Evolutionary conservation across 1,140 invertebrate species (phyloP).

Genomic region (Sycophila sp.): DNA sequence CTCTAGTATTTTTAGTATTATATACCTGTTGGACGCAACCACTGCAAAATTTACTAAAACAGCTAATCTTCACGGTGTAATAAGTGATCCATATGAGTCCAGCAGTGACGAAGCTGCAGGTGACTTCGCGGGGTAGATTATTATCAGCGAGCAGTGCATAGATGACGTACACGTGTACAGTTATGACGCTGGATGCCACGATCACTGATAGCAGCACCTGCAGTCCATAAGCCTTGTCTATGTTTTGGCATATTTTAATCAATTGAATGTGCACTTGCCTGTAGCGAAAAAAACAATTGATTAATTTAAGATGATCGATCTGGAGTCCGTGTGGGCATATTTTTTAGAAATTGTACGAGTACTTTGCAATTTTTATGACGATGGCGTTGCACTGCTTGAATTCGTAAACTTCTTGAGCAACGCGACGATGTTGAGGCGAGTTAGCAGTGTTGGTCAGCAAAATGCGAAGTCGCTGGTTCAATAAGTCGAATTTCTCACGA

Average conservation of each 20-base stretch:
- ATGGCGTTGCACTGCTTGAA: background rate
- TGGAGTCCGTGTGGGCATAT: too few species aligned
- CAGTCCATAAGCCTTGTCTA: background rate
- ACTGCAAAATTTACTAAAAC: constrained; percentile 38
- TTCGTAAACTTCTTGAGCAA: constrained; percentile 16
- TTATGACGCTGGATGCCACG: background rate
- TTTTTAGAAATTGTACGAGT: background rate
- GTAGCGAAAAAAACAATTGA: background rate
- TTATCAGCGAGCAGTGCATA: background rate
- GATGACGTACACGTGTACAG: background rate
- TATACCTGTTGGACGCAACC: constrained; percentile 36
- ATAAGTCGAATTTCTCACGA: too few species aligned
- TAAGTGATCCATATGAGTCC: constrained; percentile 10
- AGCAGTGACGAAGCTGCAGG: background rate
- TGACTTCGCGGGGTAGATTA: background rate
- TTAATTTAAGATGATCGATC: too few species aligned
- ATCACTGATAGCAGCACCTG: background rate
- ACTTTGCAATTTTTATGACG: constrained; percentile 8
- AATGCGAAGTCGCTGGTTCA: too few species aligned
- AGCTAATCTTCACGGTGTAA: constrained; percentile 27
- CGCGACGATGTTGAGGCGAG: constrained; percentile 28
- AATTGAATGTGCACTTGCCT: background rate
- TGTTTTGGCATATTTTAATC: background rate
- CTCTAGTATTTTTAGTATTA: background rate
- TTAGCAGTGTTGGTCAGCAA: background rate